Percentiles rank a stretch among this genome's conserved stretches.
Conservation (phyloP, 2,113 vertebrate genomes). For the Struthio camelus region DNA sequence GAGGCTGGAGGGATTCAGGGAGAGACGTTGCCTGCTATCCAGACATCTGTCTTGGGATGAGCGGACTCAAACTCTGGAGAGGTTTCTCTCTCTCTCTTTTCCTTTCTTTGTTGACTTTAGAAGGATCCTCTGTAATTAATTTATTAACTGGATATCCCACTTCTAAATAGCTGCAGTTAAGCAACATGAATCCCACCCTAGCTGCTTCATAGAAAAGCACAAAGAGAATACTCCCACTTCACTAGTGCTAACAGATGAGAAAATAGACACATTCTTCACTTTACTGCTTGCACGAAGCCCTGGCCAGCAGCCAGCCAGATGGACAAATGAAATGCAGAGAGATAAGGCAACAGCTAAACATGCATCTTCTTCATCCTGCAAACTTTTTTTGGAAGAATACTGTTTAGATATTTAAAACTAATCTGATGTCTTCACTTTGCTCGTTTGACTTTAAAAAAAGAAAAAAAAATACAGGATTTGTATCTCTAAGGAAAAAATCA, state of each 20-base stretch:
- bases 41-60: not conserved
- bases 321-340: not conserved
- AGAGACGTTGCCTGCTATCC: not conserved
- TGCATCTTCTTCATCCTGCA: not conserved
- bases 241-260: not conserved
- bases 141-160: not conserved
- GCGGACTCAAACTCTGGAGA: not conserved
- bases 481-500: not conserved
- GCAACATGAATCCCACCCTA: not conserved
- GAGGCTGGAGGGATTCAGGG: not conserved
- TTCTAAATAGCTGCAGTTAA: not conserved
- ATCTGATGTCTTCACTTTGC: not conserved
- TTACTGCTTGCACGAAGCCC: not conserved
- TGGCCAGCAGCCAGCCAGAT: conserved; percentile 13
- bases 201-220: not conserved
- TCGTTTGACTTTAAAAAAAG: not conserved
- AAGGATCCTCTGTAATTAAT: not conserved
- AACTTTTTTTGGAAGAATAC: not conserved
- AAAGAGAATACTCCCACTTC: not conserved
- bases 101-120: not conserved
- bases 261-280: not conserved
- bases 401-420: not conserved
- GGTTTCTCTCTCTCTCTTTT: not conserved
- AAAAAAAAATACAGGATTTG: not conserved
- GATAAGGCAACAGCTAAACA: not conserved